Percentiles rank a stretch among this genome's conserved stretches.
Evolutionary conservation across 2,113 vertebrate genomes (phyloP).

Genomic region (Paedocypris sp.): DNA sequence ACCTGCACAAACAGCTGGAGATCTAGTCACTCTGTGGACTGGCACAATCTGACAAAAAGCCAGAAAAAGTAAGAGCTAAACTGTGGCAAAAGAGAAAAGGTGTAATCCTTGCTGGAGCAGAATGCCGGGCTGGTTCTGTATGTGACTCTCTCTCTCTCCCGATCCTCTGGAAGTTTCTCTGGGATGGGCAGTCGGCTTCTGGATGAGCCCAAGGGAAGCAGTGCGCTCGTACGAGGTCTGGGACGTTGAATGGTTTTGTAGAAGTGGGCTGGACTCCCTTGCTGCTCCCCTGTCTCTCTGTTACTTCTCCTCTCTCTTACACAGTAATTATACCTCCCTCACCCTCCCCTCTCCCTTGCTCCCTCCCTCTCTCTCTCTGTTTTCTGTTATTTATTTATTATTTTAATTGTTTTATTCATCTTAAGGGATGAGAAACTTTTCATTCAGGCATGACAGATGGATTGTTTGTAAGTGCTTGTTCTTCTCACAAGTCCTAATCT

Average conservation of each 20-base stretch:
- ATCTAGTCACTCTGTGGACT: neutral
- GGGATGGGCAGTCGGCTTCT: slow-evolving; percentile 35
- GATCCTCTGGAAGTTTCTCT: slow-evolving; percentile 41
- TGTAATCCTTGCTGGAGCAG: slow-evolving; percentile 37
- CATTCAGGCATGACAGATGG: slow-evolving; percentile 35
- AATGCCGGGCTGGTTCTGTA: slow-evolving; percentile 24
- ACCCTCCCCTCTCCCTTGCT: slow-evolving; percentile 37
- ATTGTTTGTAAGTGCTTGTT: slow-evolving; percentile 6
- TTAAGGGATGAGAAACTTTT: slow-evolving; percentile 37
- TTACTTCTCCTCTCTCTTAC: slow-evolving; percentile 29
- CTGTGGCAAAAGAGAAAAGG: neutral
- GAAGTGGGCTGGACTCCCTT: slow-evolving; percentile 52
- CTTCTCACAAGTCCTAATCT: too few relatives aligned
- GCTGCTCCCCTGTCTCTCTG: slow-evolving; percentile 28
- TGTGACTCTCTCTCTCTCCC: slow-evolving; percentile 15
- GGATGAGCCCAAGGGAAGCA: slow-evolving; percentile 41
- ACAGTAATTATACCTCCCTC: slow-evolving; percentile 57
- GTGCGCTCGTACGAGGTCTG: slow-evolving; percentile 26
- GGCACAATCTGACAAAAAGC: neutral
- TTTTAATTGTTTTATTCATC: slow-evolving; percentile 40
- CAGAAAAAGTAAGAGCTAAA: slow-evolving; percentile 16
- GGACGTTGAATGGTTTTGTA: slow-evolving; percentile 48
- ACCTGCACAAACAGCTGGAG: neutral
- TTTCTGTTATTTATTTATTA: slow-evolving; percentile 16
- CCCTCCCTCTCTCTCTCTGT: slow-evolving; percentile 46